Base-by-base conservation (phyloP, 2,888 invertebrate genomes). In the Chrysopilus asiliformis region DNA sequence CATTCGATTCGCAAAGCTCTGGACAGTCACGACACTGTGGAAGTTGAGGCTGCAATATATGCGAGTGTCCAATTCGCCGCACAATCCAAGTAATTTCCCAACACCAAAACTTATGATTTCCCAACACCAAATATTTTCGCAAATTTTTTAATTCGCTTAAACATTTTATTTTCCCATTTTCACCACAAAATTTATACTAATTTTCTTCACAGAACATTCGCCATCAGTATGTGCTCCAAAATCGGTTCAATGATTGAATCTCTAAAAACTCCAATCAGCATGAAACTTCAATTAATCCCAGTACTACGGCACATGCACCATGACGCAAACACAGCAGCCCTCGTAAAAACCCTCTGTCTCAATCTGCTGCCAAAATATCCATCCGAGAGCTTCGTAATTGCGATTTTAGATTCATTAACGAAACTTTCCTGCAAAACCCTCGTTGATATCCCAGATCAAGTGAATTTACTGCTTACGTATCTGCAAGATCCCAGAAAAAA, bases 231-330 rank as follows among this genome's bases (percentile, higher is more conserved):
- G 79, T 93, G 91, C 56, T 86, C 86, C 47, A 93, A 93, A 60
- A 78, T 97, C 36, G 85, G 90, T 0, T 84, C 89, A 47, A 94
- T 94, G 91, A 90, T 95, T 46, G 82, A 86, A 54, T 85, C 89
- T 26, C 76, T 91, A 50, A 83, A 87, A 36, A 91, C 93, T 0
- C 90, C 93, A 0, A 83, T 90, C 4, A 85, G 89, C 38, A 81
- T 91, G 67, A 87, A 95, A 58, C 67, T 93, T 16, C 80, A 86
- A 51, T 70, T 95, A 5, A 87, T 95, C 37, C 82, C 90, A 1
- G 86, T 94, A 29, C 66, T 95, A 38, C 79, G 89, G 47, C 85
- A 93, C 52, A 94, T 94, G 76, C 89, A 93, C 62, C 93, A 93
- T 51, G 87, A 72, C 43, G 70, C 71, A 6, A 68, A 66, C 43